These are phyloP conservation scores for Hymenopus coronatus DNA, from an alignment of 2,888 invertebrate species.

Conservation along the genomic window DNA sequence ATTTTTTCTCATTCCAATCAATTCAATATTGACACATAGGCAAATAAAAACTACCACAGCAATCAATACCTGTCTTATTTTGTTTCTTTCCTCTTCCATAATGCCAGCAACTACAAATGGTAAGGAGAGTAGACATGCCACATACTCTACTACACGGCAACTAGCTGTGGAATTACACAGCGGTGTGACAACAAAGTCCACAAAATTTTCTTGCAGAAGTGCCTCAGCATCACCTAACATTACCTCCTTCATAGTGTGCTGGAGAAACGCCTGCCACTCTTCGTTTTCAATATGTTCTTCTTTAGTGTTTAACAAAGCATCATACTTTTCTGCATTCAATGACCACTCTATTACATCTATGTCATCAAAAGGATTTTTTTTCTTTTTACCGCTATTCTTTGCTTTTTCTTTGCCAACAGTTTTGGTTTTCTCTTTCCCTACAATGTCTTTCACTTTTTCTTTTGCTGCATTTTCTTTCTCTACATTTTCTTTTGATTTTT, in stretches of 20 bases:
- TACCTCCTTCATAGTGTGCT: constrained; percentile 77
- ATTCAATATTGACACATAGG: constrained; percentile 35
- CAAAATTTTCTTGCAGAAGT: constrained; percentile 59
- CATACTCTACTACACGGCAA: constrained; percentile 60
- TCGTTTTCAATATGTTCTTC: constrained; percentile 70
- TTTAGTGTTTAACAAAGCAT: constrained; percentile 38
- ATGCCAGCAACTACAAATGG: constrained; percentile 59
- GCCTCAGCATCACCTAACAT: constrained; percentile 76
- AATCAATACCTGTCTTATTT: constrained; percentile 6
- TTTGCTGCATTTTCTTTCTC: background rate
- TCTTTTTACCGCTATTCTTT: background rate
- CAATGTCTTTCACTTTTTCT: background rate
- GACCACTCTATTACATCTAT: background rate
- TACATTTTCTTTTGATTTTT: background rate
- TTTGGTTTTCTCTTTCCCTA: too few relatives aligned
- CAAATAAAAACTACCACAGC: too few relatives aligned
- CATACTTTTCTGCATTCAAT: background rate
- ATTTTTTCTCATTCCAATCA: background rate
- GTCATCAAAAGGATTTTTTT: too few relatives aligned
- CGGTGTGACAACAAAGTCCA: constrained; percentile 61
- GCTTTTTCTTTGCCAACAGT: background rate
- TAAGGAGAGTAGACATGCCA: constrained; percentile 61
- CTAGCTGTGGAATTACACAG: constrained; percentile 61
- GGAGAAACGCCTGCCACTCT: constrained; percentile 82
- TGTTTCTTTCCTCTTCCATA: constrained; percentile 47